Conservation (phyloP, 1,140 invertebrate genomes). For the Tetraneura akinire region DNA sequence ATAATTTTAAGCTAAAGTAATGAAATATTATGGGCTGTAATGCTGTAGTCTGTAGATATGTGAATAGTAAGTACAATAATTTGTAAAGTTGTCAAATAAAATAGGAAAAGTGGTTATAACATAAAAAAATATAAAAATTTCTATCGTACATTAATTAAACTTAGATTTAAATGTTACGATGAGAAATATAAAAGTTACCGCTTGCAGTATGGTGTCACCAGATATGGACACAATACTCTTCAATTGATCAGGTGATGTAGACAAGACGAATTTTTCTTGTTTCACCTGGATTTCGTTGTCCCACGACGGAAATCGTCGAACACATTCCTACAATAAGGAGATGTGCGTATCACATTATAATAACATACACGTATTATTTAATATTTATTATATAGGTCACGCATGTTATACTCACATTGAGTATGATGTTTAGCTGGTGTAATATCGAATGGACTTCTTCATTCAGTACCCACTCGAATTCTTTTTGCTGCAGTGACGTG, state of each 20-base stretch:
- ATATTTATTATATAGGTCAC: no score
- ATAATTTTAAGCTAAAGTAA: no score
- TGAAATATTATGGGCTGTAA: no score
- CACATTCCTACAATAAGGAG: constrained; percentile 71
- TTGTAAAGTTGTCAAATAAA: no score
- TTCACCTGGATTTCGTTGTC: constrained; percentile 72
- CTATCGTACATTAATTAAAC: no score
- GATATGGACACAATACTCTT: constrained; percentile 87
- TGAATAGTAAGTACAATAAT: no score
- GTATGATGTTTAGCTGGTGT: constrained; percentile 77
- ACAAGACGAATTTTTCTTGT: constrained; percentile 86
- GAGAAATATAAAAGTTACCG: constrained; percentile 63
- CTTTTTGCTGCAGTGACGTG: constrained; percentile 75
- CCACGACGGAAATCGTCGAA: constrained; percentile 80
- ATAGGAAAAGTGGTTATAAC: no score
- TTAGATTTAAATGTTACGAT: background rate
- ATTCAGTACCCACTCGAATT: constrained; percentile 89
- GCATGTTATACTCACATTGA: constrained; percentile 67
- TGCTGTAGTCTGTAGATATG: no score
- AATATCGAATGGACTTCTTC: constrained; percentile 86
- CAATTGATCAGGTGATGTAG: constrained; percentile 81
- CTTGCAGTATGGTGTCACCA: constrained; percentile 88
- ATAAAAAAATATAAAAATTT: no score
- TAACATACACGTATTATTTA: no score
- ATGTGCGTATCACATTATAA: no score